Evolutionary conservation across 2,797 vertebrate genomes (phyloP).

Genomic region (Merluccius polli): DNA sequence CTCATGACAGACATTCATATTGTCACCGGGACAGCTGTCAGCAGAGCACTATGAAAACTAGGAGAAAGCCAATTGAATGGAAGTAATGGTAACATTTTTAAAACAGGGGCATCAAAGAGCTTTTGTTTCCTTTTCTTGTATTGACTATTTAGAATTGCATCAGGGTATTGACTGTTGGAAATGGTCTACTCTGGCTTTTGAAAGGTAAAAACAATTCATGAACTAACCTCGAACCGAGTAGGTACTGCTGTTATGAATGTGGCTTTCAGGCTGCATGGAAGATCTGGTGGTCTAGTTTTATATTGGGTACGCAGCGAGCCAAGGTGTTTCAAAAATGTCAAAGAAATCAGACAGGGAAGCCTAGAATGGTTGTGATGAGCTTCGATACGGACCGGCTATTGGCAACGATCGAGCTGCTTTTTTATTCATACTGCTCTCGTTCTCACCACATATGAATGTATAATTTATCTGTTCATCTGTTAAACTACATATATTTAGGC

Average conservation of each 20-base stretch:
- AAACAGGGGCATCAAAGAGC: constrained; percentile 33
- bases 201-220: background rate
- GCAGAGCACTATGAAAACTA: constrained; percentile 53
- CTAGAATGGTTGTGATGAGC: background rate
- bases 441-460: background rate
- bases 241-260: background rate
- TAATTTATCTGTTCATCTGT: background rate
- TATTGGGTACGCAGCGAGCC: background rate
- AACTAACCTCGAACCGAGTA: background rate
- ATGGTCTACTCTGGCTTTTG: background rate
- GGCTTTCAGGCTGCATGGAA: background rate
- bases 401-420: background rate
- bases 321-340: background rate
- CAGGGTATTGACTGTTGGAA: background rate
- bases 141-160: background rate
- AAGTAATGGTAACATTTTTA: constrained; percentile 43
- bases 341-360: background rate
- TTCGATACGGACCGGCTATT: background rate
- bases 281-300: background rate
- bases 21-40: constrained; percentile 72
- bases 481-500: background rate
- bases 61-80: constrained; percentile 43
- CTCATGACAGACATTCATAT: constrained; percentile 71
- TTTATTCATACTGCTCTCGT: background rate
- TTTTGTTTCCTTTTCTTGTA: constrained; percentile 43